phyloP scores from a whole-genome alignment of 1,140 invertebrate species.

The Drosophila simulans region DNA sequence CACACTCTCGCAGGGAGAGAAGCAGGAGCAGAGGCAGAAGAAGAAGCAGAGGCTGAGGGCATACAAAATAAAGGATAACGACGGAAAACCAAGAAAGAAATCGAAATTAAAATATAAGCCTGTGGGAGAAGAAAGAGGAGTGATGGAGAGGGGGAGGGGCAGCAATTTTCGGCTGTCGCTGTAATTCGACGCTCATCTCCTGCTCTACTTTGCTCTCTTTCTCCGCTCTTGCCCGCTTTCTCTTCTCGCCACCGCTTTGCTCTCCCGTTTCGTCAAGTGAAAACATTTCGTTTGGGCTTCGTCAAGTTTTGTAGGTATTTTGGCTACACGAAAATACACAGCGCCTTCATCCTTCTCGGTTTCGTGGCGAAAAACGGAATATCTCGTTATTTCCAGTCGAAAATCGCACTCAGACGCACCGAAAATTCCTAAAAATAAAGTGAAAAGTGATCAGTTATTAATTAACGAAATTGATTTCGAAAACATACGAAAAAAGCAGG shows the following conservation, averaged over 20 bases:
- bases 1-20: conserved; percentile 1
- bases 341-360: conserved; percentile 64
- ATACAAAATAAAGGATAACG: conserved; percentile 78
- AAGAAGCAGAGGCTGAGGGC: conserved; percentile 28
- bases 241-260: conserved; percentile 12
- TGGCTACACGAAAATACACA: conserved; percentile 68
- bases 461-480: conserved; percentile 3
- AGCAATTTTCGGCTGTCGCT: conserved; percentile 77
- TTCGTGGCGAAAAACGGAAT: conserved; percentile 38
- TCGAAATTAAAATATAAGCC: conserved; percentile 81
- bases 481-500: conserved; percentile 4
- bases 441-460: conserved; percentile 30
- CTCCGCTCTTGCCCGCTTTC: conserved; percentile 8
- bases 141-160: conserved; percentile 8
- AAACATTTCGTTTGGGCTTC: conserved; percentile 74
- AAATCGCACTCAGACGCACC: conserved; percentile 23
- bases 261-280: conserved; percentile 69
- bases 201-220: conserved; percentile 53
- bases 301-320: conserved; percentile 82
- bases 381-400: conserved; percentile 19
- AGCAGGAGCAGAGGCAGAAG: conserved; percentile 13
- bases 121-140: conserved; percentile 7
- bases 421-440: conserved; percentile 10
- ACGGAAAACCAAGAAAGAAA: conserved; percentile 80
- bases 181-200: conserved; percentile 74